Percentiles rank a stretch among this genome's conserved stretches.
These are phyloP conservation scores for Caenorhabditis doughertyi DNA, from an alignment of 2,888 invertebrate species.

Conservation along the genomic window DNA sequence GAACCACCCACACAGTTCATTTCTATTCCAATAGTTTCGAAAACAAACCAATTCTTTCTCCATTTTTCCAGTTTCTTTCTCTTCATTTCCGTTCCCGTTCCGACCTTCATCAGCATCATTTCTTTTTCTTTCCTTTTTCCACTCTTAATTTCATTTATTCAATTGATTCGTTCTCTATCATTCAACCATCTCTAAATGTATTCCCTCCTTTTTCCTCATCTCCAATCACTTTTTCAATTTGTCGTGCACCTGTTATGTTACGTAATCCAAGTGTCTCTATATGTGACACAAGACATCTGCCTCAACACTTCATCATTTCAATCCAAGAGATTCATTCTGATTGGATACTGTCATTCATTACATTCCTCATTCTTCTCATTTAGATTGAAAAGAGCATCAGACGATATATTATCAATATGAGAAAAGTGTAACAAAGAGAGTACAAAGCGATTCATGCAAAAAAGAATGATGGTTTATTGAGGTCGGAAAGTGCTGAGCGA, in stretches of 20 bases:
- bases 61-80: conserved; percentile 14
- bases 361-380: background rate
- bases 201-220: background rate
- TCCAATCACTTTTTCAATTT: conserved; percentile 49
- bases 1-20: background rate
- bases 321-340: background rate
- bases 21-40: background rate
- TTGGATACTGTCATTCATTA: background rate
- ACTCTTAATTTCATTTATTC: conserved; percentile 6
- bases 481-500: conserved; percentile 12
- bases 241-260: conserved; percentile 57
- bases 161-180: conserved; percentile 22
- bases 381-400: too few relatives aligned
- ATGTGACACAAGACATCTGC: conserved; percentile 21
- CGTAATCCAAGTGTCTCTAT: conserved; percentile 43
- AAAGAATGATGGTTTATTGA: conserved; percentile 4
- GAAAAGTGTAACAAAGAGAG: background rate
- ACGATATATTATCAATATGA: background rate
- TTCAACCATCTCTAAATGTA: background rate
- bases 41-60: conserved; percentile 9
- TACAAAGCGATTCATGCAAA: background rate
- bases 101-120: conserved; percentile 28
- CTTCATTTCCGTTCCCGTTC: conserved; percentile 36
- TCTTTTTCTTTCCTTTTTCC: background rate
- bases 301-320: conserved; percentile 29